These are phyloP conservation scores for Brachyopa scutellaris DNA, from an alignment of 2,888 invertebrate genomes.

Conservation along the genomic window DNA sequence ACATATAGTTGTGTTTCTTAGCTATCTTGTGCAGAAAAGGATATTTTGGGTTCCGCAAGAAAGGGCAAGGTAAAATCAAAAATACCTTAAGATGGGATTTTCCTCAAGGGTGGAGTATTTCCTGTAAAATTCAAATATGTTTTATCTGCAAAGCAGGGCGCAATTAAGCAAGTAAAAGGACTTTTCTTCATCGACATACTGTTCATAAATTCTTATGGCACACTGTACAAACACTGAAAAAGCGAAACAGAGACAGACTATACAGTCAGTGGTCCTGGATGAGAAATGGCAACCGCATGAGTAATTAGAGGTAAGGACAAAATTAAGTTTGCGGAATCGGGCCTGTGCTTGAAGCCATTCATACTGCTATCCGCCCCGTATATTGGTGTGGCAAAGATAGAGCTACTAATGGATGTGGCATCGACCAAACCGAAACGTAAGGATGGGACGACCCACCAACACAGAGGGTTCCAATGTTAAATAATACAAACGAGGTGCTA, in stretches of 20 bases:
- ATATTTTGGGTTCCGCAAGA: slow-evolving; percentile 17
- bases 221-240: slow-evolving; percentile 20
- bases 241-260: too few relatives aligned
- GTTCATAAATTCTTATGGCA: neutral
- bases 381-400: slow-evolving; percentile 47
- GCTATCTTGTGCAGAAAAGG: neutral
- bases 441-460: slow-evolving; percentile 25
- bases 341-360: slow-evolving; percentile 64
- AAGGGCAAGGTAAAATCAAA: neutral
- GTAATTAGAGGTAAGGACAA: slow-evolving; percentile 71
- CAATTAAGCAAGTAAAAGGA: too few relatives aligned
- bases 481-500: slow-evolving; percentile 72
- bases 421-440: slow-evolving; percentile 53
- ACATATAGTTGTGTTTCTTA: too few relatives aligned
- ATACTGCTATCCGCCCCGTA: slow-evolving; percentile 29
- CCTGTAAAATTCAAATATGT: too few relatives aligned
- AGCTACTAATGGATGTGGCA: slow-evolving; percentile 72
- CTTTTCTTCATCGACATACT: slow-evolving; percentile 28
- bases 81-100: too few relatives aligned
- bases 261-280: slow-evolving; percentile 64
- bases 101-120: too few relatives aligned
- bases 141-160: too few relatives aligned
- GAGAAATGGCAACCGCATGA: slow-evolving; percentile 70
- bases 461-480: slow-evolving; percentile 63
- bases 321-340: slow-evolving; percentile 70